These are phyloP conservation scores for Emesis furor DNA, from an alignment of 2,888 invertebrate genomes.

Conservation along the genomic window DNA sequence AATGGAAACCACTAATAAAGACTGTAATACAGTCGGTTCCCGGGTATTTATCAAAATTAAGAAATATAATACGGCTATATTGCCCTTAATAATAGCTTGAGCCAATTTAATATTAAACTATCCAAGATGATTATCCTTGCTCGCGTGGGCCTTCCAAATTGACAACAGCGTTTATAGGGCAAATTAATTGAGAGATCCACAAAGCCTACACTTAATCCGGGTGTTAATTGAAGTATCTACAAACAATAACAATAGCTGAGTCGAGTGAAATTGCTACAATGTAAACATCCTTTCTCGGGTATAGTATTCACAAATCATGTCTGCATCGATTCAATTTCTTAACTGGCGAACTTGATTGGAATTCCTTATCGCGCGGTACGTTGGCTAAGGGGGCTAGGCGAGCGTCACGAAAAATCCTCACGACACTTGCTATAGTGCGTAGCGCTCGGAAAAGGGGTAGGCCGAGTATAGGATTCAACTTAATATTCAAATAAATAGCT, in stretches of 20 bases:
- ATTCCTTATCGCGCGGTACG: too few relatives aligned
- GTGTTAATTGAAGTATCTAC: slow-evolving; percentile 20
- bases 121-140: neutral
- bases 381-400: too few relatives aligned
- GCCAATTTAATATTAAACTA: neutral
- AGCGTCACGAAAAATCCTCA: too few relatives aligned
- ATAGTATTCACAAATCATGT: neutral
- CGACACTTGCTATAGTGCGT: too few relatives aligned
- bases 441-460: too few relatives aligned
- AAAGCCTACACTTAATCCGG: neutral
- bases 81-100: neutral
- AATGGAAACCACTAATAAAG: too few relatives aligned
- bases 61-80: neutral
- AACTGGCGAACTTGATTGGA: too few relatives aligned
- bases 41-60: neutral
- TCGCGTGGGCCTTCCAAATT: neutral
- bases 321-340: too few relatives aligned
- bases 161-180: neutral
- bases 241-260: slow-evolving; percentile 15
- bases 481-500: too few relatives aligned
- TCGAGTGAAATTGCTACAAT: neutral
- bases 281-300: neutral
- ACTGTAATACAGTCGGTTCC: too few relatives aligned
- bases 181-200: slow-evolving; percentile 13
- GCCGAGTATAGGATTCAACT: too few relatives aligned